Base-by-base conservation (phyloP, 2,113 vertebrate species). In the Fregetta grallaria region DNA sequence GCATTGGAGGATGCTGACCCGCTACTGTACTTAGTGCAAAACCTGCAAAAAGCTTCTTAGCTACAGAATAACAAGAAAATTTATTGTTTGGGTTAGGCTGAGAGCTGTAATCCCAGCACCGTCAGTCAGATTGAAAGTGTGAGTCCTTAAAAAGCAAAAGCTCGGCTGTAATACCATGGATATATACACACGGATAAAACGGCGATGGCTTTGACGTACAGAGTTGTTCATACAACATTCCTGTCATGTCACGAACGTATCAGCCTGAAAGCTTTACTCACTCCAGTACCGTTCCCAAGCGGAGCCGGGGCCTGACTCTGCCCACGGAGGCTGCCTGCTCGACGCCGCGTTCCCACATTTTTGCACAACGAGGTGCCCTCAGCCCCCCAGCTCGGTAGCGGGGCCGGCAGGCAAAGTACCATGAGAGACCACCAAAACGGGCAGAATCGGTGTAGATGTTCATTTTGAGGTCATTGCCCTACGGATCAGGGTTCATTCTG, bases 261-360 rank as follows among this genome's bases (percentile, higher is more conserved):
- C 79, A 9, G 44, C 59, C 59, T 36, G 12, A 50, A 53, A 79
- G 53, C 38, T 89, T 45, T 25, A 4, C 59, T 42, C 25, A 0
- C 7, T 17, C 40, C 10, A 0, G 15, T 27, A 3, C 20, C 26
- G 19, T 9, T 62, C 84, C 72, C 27, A 8, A 6, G 38, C 0
- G 3, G 27, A 50, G 72, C 72, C 4, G 1, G 45, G 52, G 72
- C 79, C 75, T 13, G 53, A 10, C 7, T 6, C n/a, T 76, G 74
- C 61, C 61, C 32, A 0, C 0, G 19, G 80, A 15, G 25, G 29
- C 7, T 32, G 6, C 71, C 36, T 34, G 73, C 73, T 21, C 66
- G 2, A 1, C 40, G 2, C 16, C 2, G 22, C 7, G 2, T 17
- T 7, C 15, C 23, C 25, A 6, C 1, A 45, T 4, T 11, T n/a